Evolutionary conservation across 2,113 vertebrate species (phyloP).

Genomic region (Barbus barbus): DNA sequence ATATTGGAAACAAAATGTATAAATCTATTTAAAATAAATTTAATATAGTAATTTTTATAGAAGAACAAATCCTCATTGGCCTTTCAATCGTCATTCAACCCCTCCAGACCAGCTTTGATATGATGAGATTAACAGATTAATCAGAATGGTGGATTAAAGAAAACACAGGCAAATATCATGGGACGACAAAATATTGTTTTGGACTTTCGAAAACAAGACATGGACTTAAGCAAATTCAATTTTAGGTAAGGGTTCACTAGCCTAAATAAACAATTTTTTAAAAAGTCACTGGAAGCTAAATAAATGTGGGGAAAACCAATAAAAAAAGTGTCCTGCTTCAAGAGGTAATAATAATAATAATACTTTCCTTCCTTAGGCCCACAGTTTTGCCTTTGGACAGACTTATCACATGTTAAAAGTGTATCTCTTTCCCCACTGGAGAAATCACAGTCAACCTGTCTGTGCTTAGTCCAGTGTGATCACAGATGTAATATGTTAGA

Average conservation of each 20-base stretch:
- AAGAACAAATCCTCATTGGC: constrained; percentile 19
- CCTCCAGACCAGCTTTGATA: constrained; percentile 4
- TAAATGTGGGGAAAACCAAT: neutral
- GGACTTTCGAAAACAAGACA: neutral
- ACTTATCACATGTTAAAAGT: neutral
- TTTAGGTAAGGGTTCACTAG: neutral
- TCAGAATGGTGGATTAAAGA: neutral
- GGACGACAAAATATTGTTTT: neutral
- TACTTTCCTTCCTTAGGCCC: neutral
- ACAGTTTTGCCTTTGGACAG: neutral
- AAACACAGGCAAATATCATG: neutral
- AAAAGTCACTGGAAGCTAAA: neutral
- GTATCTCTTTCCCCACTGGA: neutral
- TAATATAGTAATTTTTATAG: constrained; percentile 16
- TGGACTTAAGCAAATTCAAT: neutral
- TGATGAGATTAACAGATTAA: constrained; percentile 33
- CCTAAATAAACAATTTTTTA: neutral
- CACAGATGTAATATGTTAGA: constrained; percentile 38
- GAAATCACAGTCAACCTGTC: constrained; percentile 27
- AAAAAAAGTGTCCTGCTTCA: neutral
- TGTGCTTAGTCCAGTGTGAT: constrained; percentile 15
- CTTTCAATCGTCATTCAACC: neutral
- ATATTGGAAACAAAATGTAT: constrained; percentile 24
- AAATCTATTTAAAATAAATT: constrained; percentile 28
- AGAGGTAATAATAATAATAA: too few species aligned